Conservation (phyloP, 2,113 vertebrate genomes). For the Eurypyga helias region DNA sequence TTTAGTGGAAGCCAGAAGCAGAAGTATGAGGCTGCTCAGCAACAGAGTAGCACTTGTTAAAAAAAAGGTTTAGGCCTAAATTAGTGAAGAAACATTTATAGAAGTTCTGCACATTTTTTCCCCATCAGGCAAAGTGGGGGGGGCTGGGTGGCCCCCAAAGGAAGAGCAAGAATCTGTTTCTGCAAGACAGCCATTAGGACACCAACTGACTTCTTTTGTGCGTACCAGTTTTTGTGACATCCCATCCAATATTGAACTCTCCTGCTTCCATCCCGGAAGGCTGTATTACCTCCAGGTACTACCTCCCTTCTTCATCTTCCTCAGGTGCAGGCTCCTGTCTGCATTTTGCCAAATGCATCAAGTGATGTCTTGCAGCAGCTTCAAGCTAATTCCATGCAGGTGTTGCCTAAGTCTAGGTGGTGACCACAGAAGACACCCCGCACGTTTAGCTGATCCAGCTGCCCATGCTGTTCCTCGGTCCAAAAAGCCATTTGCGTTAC, state of each 20-base stretch:
- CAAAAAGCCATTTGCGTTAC: neutral
- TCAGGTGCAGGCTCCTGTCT: neutral
- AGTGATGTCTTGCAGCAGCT: neutral
- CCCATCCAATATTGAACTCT: neutral
- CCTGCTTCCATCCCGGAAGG: neutral
- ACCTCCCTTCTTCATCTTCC: neutral
- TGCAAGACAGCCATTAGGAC: neutral
- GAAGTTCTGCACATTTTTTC: neutral
- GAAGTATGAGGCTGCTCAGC: neutral
- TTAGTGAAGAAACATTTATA: neutral
- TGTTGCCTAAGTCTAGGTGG: neutral
- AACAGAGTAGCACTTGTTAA: neutral
- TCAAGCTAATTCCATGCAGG: neutral
- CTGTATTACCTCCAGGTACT: neutral
- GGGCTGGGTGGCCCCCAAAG: neutral
- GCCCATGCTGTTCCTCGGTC: too few species aligned
- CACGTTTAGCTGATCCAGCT: neutral
- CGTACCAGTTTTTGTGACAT: neutral
- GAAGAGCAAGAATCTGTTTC: neutral
- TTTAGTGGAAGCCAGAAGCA: neutral
- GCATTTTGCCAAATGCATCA: neutral
- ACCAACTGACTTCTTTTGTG: neutral
- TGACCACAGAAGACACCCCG: neutral
- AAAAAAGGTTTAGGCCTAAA: neutral
- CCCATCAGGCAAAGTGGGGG: neutral